Evolutionary conservation across 92 coral and sea anemone genomes (phyloP).

Genomic region (Zoanthus solanderi): DNA sequence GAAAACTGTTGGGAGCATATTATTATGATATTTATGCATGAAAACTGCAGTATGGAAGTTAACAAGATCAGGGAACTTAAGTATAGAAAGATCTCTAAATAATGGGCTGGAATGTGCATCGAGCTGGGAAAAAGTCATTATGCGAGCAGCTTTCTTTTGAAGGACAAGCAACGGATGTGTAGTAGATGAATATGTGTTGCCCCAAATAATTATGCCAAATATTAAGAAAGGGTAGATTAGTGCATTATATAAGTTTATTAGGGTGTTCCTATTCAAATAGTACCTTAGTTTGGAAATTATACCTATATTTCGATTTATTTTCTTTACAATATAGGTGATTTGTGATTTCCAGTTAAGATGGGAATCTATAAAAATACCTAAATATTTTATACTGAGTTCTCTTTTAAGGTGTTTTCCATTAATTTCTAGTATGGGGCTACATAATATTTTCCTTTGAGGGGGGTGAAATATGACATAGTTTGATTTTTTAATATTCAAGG

Average conservation of each 20-base stretch:
- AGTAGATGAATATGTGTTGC: slow-evolving; percentile 2
- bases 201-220: slow-evolving; percentile 6
- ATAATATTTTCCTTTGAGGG: slow-evolving; percentile 1
- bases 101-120: no score
- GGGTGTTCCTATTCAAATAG: not conserved
- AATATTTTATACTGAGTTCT: slow-evolving; percentile 1
- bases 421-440: not conserved
- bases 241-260: not conserved
- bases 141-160: not conserved
- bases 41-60: no score
- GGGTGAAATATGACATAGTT: not conserved
- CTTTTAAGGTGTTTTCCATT: not conserved
- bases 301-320: slow-evolving; percentile 8
- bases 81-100: no score
- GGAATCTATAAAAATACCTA: slow-evolving; percentile 1
- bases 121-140: no score
- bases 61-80: no score
- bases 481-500: no score
- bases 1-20: no score
- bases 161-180: slow-evolving; percentile 2
- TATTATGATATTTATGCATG: no score
- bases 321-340: not conserved
- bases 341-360: not conserved
- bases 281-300: not conserved
- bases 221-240: not conserved